phyloP scores from a whole-genome alignment of 2,113 vertebrate genomes.

The Lethenteron camtschaticum region DNA sequence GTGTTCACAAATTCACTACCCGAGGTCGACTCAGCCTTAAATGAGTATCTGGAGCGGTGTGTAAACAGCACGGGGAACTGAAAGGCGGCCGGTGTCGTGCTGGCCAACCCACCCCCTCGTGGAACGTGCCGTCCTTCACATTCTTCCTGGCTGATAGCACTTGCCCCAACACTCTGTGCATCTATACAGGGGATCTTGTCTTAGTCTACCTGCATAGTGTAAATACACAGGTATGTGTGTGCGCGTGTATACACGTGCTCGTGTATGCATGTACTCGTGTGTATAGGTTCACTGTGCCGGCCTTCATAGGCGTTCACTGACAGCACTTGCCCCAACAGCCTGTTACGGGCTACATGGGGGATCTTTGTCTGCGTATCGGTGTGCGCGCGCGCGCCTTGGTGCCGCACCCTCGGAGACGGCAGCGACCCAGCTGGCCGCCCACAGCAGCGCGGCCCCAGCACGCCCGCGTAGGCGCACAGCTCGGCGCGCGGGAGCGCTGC shows the following conservation, averaged over 20 bases:
- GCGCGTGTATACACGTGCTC: neutral
- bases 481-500: conserved; percentile 48
- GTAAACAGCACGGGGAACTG: no score
- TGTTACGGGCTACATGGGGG: neutral
- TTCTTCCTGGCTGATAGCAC: no score
- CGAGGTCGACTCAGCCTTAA: neutral
- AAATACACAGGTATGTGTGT: neutral
- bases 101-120: no score
- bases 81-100: no score
- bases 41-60: neutral
- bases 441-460: conserved; percentile 45
- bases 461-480: conserved; percentile 48
- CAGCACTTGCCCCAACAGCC: no score
- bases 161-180: no score
- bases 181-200: no score
- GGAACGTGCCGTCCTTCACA: no score
- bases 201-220: neutral
- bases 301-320: no score
- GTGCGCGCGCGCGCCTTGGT: neutral
- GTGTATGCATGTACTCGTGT: neutral
- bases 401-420: conserved; percentile 58
- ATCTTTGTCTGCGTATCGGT: neutral
- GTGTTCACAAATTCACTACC: neutral
- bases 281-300: neutral
- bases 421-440: conserved; percentile 49